A percentile compares a stretch with the other conserved stretches of the same genome.
These are phyloP conservation scores for Barypeithes pellucidus DNA, from an alignment of 2,888 invertebrate genomes.

Conservation along the genomic window DNA sequence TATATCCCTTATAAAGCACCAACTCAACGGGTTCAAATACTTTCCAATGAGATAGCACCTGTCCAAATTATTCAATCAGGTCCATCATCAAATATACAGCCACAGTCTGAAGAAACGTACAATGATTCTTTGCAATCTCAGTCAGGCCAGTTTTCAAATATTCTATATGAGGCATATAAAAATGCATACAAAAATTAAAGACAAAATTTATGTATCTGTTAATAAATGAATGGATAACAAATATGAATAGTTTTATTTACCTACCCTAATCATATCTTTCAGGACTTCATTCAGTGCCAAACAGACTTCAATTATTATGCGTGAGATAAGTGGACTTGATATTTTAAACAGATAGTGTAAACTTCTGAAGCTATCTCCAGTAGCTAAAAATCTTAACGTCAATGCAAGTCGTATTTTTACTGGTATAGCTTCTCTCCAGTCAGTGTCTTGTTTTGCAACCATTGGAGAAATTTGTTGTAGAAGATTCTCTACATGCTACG, in stretches of 20 bases:
- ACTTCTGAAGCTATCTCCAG: slow-evolving; percentile 11
- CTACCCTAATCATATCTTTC: not conserved
- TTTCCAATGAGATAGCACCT: not conserved
- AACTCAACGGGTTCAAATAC: slow-evolving; percentile 4
- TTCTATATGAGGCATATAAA: slow-evolving; percentile 3
- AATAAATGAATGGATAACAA: not conserved
- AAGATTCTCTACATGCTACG: slow-evolving; percentile 2
- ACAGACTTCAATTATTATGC: slow-evolving; percentile 7
- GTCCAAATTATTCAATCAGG: slow-evolving; percentile 10
- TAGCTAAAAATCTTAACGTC: slow-evolving; percentile 15
- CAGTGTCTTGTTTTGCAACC: slow-evolving; percentile 8
- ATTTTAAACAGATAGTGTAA: slow-evolving; percentile 15
- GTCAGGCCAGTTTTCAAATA: slow-evolving; percentile 7
- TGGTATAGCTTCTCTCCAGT: slow-evolving; percentile 11
- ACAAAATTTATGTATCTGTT: not conserved
- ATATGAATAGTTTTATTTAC: slow-evolving; percentile 4
- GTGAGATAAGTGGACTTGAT: slow-evolving; percentile 5
- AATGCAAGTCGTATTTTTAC: slow-evolving; percentile 2
- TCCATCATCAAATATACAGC: slow-evolving; percentile 12
- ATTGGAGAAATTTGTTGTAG: slow-evolving; percentile 6
- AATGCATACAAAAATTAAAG: slow-evolving; percentile 1
- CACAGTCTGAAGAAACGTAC: not conserved
- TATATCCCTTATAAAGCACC: not conserved
- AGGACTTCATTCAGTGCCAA: slow-evolving; percentile 10
- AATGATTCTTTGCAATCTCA: slow-evolving; percentile 6